A percentile compares a stretch with the other conserved stretches of the same genome.
phyloP scores from a whole-genome alignment of 2,797 vertebrate genomes.

The Echiichthys vipera region DNA sequence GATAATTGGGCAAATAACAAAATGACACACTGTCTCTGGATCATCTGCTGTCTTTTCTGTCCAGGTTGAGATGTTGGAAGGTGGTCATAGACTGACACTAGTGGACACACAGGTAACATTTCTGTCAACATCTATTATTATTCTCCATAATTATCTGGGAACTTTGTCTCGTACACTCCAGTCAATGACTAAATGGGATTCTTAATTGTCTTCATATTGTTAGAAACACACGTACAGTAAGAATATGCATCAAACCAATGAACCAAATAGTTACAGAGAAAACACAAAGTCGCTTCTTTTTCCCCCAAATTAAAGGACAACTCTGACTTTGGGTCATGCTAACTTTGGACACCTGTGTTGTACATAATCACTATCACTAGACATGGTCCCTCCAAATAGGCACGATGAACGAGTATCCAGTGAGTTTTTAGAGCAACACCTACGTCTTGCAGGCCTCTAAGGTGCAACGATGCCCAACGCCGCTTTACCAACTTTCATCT shows the following conservation, averaged over 20 bases:
- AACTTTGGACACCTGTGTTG: no score
- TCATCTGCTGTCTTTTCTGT: background rate
- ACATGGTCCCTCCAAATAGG: no score
- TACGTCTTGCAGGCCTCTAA: background rate
- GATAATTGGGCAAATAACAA: slow-evolving; percentile 70
- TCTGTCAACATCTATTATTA: no score
- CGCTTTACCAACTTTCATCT: background rate
- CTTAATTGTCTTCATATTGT: no score
- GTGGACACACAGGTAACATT: background rate
- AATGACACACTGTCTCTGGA: slow-evolving; percentile 7
- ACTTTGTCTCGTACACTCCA: background rate
- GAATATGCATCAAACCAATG: background rate
- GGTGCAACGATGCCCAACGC: no score
- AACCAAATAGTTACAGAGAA: background rate
- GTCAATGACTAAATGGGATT: background rate
- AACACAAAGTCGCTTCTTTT: background rate
- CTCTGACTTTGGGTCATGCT: background rate
- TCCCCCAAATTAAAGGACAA: background rate
- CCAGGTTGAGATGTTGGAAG: background rate
- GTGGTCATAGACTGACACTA: slow-evolving; percentile 1
- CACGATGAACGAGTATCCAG: background rate
- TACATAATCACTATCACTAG: no score
- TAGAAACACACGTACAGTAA: no score
- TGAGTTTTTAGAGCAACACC: background rate
- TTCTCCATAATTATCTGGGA: background rate